Conservation (phyloP, 2,113 vertebrate species). For the Uria aalge region DNA sequence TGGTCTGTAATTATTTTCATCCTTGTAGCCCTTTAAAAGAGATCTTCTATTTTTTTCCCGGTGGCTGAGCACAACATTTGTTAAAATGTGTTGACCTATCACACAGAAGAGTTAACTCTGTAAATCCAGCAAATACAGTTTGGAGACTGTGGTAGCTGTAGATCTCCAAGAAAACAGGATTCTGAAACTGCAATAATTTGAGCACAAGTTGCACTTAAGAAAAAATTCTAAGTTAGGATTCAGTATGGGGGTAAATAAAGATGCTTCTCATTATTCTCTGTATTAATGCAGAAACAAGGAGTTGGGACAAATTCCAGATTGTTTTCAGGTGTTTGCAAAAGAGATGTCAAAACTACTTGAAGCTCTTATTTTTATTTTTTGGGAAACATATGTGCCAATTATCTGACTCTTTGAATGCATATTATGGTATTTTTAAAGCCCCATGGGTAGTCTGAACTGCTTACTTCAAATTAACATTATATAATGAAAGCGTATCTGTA, state of each 20-base stretch:
- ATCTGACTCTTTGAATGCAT: background rate
- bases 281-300: background rate
- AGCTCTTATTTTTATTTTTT: background rate
- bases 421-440: background rate
- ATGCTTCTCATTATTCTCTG: background rate
- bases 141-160: background rate
- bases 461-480: conserved; percentile 9
- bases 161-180: background rate
- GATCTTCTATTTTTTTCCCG: background rate
- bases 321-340: background rate
- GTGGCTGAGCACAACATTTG: background rate
- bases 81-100: background rate
- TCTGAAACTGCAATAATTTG: background rate
- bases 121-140: background rate
- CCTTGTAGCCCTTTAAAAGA: background rate
- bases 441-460: background rate
- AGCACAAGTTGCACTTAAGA: background rate
- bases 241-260: background rate
- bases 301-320: background rate
- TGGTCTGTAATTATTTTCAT: background rate
- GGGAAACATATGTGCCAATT: background rate
- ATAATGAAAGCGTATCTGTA: background rate
- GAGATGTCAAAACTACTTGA: background rate
- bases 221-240: background rate
- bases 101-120: background rate